phyloP scores from a whole-genome alignment of 2,797 vertebrate genomes.

The Trachurus trachurus region DNA sequence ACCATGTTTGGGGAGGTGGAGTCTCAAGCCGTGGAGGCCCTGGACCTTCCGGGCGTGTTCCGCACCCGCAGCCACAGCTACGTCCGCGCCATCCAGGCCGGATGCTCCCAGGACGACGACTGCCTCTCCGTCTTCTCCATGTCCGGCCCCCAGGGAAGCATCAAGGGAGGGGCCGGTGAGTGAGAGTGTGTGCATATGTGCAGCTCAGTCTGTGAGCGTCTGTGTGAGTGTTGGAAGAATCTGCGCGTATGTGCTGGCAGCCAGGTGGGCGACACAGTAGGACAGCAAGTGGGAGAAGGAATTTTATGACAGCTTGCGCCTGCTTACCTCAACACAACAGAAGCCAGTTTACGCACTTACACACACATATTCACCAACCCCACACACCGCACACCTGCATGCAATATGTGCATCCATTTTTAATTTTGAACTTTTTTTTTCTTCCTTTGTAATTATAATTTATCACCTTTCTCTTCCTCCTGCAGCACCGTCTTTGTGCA shows the following conservation, averaged over 20 bases:
- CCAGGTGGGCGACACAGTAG: constrained; percentile 33
- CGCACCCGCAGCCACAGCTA: constrained; percentile 99
- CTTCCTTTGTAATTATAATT: constrained; percentile 24
- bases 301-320: constrained; percentile 42
- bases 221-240: constrained; percentile 17
- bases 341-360: constrained; percentile 1
- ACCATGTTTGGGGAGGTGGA: constrained; percentile 97
- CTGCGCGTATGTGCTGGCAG: constrained; percentile 37
- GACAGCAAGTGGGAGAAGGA: constrained; percentile 23
- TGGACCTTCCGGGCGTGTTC: constrained; percentile 98
- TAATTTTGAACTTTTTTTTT: constrained; percentile 12
- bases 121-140: constrained; percentile 97
- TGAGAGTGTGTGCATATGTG: constrained; percentile 16
- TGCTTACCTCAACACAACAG: constrained; percentile 33
- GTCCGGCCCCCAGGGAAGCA: constrained; percentile 90
- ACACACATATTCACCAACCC: neutral
- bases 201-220: neutral
- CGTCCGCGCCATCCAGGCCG: constrained; percentile 98
- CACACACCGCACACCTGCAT: constrained; percentile 13
- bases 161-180: constrained; percentile 95
- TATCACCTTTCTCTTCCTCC: constrained; percentile 15
- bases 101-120: constrained; percentile 98
- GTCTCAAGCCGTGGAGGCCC: constrained; percentile 96
- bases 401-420: constrained; percentile 40
- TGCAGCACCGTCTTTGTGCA: constrained; percentile 10